Evolutionary conservation across 2,113 vertebrate genomes (phyloP).

Genomic region (Lasiurus borealis): DNA sequence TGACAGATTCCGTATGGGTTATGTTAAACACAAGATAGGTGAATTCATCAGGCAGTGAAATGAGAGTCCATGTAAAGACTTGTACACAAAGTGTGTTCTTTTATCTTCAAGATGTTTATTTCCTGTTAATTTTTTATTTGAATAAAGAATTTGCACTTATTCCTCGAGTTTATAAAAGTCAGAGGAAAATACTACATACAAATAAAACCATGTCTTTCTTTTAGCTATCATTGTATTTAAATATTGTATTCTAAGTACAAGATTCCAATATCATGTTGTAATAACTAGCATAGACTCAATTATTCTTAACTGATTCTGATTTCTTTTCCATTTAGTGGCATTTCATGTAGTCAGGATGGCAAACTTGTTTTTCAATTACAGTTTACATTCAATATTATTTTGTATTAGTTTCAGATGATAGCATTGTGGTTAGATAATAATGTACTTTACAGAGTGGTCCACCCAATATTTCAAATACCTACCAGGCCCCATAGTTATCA

Average conservation of each 20-base stretch:
- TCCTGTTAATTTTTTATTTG: conserved; percentile 54
- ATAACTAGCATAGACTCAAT: background rate
- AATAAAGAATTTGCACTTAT: background rate
- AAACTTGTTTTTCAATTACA: conserved; percentile 27
- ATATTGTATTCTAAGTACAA: conserved; percentile 21
- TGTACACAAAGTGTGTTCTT: background rate
- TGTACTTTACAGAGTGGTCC: background rate
- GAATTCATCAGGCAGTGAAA: background rate
- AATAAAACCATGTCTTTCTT: background rate
- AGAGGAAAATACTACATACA: conserved; percentile 24
- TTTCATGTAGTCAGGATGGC: background rate
- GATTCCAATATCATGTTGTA: background rate
- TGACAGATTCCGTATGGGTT: background rate
- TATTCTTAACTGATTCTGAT: conserved; percentile 35
- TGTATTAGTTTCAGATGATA: background rate
- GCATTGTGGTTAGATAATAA: background rate
- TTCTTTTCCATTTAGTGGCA: conserved; percentile 4
- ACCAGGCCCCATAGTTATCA: background rate
- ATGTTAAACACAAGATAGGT: background rate
- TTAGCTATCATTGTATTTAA: conserved; percentile 39
- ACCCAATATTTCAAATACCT: background rate
- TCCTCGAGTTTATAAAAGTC: conserved; percentile 32
- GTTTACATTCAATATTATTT: background rate
- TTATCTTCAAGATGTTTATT: background rate
- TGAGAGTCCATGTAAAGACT: background rate